A percentile compares a stretch with the other conserved stretches of the same genome.
Evolutionary conservation across 2,888 invertebrate genomes (phyloP).

Genomic region (Apodemia mormo): DNA sequence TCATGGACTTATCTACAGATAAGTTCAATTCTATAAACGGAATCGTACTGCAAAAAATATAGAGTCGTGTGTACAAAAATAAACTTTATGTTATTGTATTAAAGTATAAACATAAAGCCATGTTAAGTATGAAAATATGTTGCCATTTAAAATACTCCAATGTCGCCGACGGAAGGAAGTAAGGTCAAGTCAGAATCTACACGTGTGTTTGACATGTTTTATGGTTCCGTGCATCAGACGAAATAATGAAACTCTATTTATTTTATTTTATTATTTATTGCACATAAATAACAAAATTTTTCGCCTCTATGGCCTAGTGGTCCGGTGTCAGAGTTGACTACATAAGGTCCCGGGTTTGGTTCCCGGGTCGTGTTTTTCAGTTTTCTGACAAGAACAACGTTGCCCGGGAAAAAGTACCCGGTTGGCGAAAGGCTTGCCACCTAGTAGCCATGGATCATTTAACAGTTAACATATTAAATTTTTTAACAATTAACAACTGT

Average conservation of each 20-base stretch:
- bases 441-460: too few relatives aligned
- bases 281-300: too few relatives aligned
- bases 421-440: too few relatives aligned
- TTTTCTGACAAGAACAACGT: too few relatives aligned
- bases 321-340: too few relatives aligned
- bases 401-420: too few relatives aligned
- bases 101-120: neutral
- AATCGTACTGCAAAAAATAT: neutral
- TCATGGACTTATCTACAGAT: conserved; percentile 12
- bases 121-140: conserved; percentile 30
- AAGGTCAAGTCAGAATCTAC: conserved; percentile 42
- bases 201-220: neutral
- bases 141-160: conserved; percentile 47
- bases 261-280: neutral
- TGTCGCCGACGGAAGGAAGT: conserved; percentile 53
- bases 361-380: too few relatives aligned
- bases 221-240: neutral
- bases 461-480: too few relatives aligned
- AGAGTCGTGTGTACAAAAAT: neutral
- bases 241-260: neutral
- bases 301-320: too few relatives aligned
- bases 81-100: neutral
- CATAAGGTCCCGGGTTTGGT: too few relatives aligned
- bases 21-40: conserved; percentile 15
- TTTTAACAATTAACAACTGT: too few relatives aligned